phyloP scores from a whole-genome alignment of 2,113 vertebrate species.

The Notothenia coriiceps region DNA sequence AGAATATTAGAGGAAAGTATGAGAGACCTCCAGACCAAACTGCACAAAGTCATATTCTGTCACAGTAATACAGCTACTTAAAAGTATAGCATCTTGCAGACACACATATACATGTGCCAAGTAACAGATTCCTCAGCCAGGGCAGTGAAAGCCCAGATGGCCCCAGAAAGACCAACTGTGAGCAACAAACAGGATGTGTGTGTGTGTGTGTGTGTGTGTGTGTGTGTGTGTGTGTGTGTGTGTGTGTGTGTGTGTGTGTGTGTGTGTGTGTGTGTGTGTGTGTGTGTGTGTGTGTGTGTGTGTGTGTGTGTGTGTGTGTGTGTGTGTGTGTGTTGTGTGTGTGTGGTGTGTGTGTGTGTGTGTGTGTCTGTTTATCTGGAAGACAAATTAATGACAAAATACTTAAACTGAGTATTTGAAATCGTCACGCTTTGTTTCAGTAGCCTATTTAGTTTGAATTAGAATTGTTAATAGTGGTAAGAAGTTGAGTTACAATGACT shows the following conservation, averaged over 20 bases:
- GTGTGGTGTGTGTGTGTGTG: too few relatives aligned
- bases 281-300: too few relatives aligned
- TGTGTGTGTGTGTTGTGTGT: neutral
- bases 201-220: conserved; percentile 30
- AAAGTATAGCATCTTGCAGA: conserved; percentile 6
- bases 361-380: too few relatives aligned
- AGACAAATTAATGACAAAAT: too few relatives aligned
- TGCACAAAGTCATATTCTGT: neutral
- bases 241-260: too few relatives aligned
- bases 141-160: conserved; percentile 55
- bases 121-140: conserved; percentile 27
- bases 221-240: too few relatives aligned
- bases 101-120: conserved; percentile 14
- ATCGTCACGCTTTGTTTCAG: too few relatives aligned
- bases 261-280: conserved; percentile 2
- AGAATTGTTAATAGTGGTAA: too few relatives aligned
- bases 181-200: conserved; percentile 19
- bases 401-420: too few relatives aligned
- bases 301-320: conserved; percentile 30
- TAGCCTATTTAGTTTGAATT: too few relatives aligned
- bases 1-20: neutral
- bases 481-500: too few relatives aligned
- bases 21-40: neutral
- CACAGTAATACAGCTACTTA: conserved; percentile 18
- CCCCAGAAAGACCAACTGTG: conserved; percentile 33